These are phyloP conservation scores for Galeopsomyia nigrocyanea DNA, from an alignment of 2,888 invertebrate genomes.

Conservation along the genomic window DNA sequence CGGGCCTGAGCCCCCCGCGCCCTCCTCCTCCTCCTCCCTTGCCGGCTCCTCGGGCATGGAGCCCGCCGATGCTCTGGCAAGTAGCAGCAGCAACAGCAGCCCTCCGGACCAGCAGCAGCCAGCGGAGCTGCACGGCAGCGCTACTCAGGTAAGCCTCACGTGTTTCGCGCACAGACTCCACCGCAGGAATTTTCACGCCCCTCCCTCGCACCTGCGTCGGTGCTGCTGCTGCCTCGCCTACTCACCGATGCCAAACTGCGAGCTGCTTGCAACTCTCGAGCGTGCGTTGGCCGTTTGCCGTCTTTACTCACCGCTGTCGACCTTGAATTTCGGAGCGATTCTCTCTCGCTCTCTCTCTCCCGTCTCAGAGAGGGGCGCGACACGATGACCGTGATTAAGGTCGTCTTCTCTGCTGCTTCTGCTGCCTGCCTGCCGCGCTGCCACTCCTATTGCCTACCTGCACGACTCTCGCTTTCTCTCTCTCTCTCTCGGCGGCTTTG, in stretches of 20 bases:
- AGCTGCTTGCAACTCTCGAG: no score
- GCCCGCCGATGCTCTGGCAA: no score
- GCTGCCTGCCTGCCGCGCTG: constrained; percentile 2
- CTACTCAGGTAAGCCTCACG: no score
- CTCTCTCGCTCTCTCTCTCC: constrained; percentile 33
- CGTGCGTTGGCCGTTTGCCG: no score
- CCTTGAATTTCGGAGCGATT: not conserved
- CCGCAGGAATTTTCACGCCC: no score
- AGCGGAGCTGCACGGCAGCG: no score
- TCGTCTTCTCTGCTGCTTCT: not conserved
- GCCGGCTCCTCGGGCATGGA: not conserved
- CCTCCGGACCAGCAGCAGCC: no score
- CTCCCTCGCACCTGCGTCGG: no score
- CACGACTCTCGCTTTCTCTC: constrained; percentile 6
- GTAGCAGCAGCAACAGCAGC: no score
- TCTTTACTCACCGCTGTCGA: not conserved
- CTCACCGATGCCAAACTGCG: no score
- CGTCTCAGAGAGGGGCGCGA: not conserved
- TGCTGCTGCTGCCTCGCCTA: no score
- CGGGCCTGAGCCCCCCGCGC: constrained; percentile 4
- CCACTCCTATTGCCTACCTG: not conserved
- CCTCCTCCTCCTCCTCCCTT: not conserved
- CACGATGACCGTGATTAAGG: not conserved
- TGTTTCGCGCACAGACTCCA: no score
- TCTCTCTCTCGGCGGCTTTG: constrained; percentile 15